A percentile compares a stretch with the other conserved stretches of the same genome.
Evolutionary conservation across 2,888 invertebrate species (phyloP).

Genomic region (Lampropteryx suffumata): DNA sequence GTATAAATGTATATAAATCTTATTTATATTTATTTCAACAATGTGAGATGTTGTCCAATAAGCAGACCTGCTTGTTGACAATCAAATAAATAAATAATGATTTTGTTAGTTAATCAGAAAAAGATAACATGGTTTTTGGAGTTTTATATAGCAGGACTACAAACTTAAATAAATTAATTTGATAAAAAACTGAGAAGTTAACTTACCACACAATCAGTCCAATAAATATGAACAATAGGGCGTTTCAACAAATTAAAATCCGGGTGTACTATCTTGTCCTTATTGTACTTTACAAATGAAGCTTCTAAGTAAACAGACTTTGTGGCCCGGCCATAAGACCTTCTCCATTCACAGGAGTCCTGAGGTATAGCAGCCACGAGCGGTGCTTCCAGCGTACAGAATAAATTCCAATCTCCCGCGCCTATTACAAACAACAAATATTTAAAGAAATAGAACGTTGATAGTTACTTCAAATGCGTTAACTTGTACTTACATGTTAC

Average conservation of each 20-base stretch:
- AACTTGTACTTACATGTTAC: conserved; percentile 86
- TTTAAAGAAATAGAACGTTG: not conserved
- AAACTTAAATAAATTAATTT: not conserved
- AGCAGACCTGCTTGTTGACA: too few relatives aligned
- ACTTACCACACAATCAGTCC: conserved; percentile 96
- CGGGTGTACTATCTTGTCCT: conserved; percentile 86
- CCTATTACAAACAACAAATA: conserved; percentile 73
- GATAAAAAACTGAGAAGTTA: conserved; percentile 2
- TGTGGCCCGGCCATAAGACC: conserved; percentile 93
- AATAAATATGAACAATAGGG: conserved; percentile 96
- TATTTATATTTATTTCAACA: too few relatives aligned
- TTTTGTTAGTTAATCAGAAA: too few relatives aligned
- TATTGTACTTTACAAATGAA: conserved; percentile 90
- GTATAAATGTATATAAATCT: too few relatives aligned
- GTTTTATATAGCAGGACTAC: too few relatives aligned
- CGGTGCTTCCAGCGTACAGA: conserved; percentile 90
- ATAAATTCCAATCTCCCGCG: conserved; percentile 93
- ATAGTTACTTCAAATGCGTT: too few relatives aligned
- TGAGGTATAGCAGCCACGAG: conserved; percentile 91
- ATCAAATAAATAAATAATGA: too few relatives aligned
- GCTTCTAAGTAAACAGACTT: conserved; percentile 93
- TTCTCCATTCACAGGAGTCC: conserved; percentile 95
- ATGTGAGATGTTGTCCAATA: too few relatives aligned
- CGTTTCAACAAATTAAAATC: conserved; percentile 92
- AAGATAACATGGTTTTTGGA: too few relatives aligned